These are phyloP conservation scores for Temnothorax longispinosus DNA, from an alignment of 1,140 invertebrate species.

Conservation along the genomic window DNA sequence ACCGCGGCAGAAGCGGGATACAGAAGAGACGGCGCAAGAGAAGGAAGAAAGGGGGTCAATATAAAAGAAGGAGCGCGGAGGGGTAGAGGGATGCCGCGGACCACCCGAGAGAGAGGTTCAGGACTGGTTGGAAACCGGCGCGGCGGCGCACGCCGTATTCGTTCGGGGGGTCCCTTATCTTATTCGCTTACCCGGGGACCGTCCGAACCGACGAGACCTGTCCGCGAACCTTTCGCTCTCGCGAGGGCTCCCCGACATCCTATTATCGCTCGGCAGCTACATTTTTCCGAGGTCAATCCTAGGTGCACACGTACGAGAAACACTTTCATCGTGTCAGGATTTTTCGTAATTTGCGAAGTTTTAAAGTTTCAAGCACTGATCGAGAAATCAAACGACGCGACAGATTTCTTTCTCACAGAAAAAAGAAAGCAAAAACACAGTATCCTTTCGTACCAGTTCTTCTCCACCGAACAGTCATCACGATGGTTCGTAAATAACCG, in stretches of 20 bases:
- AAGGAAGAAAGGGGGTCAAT: conserved; percentile 25
- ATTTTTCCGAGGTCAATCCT: conserved; percentile 38
- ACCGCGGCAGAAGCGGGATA: conserved; percentile 12
- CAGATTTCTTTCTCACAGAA: neutral
- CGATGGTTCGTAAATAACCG: conserved; percentile 46
- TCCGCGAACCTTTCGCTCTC: conserved; percentile 76
- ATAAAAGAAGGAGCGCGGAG: conserved; percentile 69
- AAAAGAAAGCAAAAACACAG: neutral
- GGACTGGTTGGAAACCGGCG: conserved; percentile 81
- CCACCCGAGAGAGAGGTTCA: conserved; percentile 84
- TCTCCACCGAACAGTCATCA: neutral
- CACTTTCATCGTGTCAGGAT: neutral
- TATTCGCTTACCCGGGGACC: conserved; percentile 76
- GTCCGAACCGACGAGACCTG: conserved; percentile 77
- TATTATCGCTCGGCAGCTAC: conserved; percentile 78
- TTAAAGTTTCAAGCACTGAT: neutral
- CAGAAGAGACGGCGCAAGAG: conserved; percentile 33
- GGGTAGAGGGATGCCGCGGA: conserved; percentile 78
- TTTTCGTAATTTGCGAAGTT: neutral
- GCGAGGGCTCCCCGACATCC: conserved; percentile 73
- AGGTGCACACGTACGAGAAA: neutral
- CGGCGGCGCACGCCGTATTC: conserved; percentile 81
- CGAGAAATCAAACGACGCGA: neutral
- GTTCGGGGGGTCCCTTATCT: conserved; percentile 85
- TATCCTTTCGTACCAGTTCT: neutral